Percentiles rank a stretch among this genome's conserved stretches.
phyloP scores from a whole-genome alignment of 2,113 vertebrate species.

The Eleginops maclovinus region DNA sequence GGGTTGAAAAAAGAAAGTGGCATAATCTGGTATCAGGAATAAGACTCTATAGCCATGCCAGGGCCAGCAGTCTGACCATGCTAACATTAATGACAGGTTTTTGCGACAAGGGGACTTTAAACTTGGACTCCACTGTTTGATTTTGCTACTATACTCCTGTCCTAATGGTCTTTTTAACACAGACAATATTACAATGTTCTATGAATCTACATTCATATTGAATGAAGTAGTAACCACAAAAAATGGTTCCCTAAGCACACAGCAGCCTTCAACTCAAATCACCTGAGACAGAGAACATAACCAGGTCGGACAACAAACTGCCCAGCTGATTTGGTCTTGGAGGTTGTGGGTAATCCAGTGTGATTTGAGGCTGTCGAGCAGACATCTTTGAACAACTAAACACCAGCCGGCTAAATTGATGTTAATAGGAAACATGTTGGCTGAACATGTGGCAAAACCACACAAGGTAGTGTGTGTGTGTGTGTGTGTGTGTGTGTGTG shows the following conservation, averaged over 20 bases:
- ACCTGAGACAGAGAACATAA: constrained; percentile 65
- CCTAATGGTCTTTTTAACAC: background rate
- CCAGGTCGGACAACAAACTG: constrained; percentile 64
- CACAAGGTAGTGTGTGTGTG: background rate
- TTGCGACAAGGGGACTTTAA: background rate
- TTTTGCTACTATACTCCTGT: background rate
- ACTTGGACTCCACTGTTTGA: background rate
- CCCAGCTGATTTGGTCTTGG: constrained; percentile 56
- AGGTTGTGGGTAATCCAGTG: constrained; percentile 70
- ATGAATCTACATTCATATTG: background rate
- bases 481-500: constrained; percentile 31
- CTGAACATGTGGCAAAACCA: constrained; percentile 32
- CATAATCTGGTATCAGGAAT: too few relatives aligned
- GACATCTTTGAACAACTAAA: constrained; percentile 75
- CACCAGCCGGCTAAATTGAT: constrained; percentile 46
- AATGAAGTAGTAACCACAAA: background rate
- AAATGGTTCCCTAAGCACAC: constrained; percentile 18
- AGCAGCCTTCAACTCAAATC: constrained; percentile 67
- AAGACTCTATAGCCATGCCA: too few relatives aligned
- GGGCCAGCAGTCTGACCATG: too few relatives aligned
- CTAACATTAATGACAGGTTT: background rate
- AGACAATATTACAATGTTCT: constrained; percentile 3
- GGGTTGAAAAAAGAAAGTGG: too few relatives aligned
- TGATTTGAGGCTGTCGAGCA: constrained; percentile 69
- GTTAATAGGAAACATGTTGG: constrained; percentile 80